Conservation (phyloP, 2,797 vertebrate species). For the Gallinago nigripennis region DNA sequence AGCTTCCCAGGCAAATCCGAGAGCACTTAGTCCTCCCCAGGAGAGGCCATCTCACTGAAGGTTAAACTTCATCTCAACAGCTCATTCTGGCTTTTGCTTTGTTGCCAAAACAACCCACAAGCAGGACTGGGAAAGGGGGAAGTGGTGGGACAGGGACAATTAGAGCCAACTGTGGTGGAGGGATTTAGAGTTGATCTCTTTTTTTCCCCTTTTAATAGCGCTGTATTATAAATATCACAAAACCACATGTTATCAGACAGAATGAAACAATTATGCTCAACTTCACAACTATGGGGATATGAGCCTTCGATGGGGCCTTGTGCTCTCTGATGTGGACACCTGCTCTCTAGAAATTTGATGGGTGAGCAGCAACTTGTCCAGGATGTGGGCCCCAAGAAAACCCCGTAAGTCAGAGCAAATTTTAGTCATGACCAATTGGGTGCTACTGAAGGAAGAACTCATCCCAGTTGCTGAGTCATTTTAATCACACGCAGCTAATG, state of each 20-base stretch:
- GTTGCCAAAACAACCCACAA: constrained; percentile 47
- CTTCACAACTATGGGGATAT: constrained; percentile 21
- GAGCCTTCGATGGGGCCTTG: constrained; percentile 3
- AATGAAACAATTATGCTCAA: constrained; percentile 56
- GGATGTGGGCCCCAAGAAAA: constrained; percentile 23
- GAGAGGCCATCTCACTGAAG: neutral
- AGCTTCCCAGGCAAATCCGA: neutral
- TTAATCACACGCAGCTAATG: neutral
- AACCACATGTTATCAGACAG: constrained; percentile 64
- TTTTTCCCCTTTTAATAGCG: constrained; percentile 48
- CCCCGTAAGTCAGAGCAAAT: neutral
- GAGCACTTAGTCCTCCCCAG: neutral
- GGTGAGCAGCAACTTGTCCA: constrained; percentile 30
- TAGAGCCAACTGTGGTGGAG: constrained; percentile 52
- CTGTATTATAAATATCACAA: constrained; percentile 63
- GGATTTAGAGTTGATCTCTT: constrained; percentile 54
- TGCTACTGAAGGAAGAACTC: constrained; percentile 26
- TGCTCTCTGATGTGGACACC: constrained; percentile 59
- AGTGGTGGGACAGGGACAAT: constrained; percentile 65
- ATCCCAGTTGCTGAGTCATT: neutral
- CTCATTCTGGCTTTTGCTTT: constrained; percentile 24
- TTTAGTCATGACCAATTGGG: constrained; percentile 5
- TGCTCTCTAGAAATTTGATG: constrained; percentile 43
- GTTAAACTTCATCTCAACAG: constrained; percentile 50
- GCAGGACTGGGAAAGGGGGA: constrained; percentile 45